Base-by-base conservation (phyloP, 2,797 vertebrate species). In the Pagetopsis macropterus region DNA sequence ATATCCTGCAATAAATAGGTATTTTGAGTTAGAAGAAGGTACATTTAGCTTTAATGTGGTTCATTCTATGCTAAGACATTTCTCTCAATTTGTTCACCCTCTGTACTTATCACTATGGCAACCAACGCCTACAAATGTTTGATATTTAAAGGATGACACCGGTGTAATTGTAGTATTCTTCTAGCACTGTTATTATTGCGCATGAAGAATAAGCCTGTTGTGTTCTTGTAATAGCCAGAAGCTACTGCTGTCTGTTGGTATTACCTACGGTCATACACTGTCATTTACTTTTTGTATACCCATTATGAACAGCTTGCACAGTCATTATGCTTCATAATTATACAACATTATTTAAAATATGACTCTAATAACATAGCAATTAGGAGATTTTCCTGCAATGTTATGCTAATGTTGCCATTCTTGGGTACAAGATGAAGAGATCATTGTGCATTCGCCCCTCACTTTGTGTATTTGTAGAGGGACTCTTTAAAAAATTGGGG, bases 111-210 rank as follows among this genome's bases (percentile, higher is more conserved):
- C 41, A 62, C 57, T 11, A 9, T 16, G 51, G 40, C 9, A 56
- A 51, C 37, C 13, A 45, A 60, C 12, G 1, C 66, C 23, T 49
- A 19, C 1, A 41, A 55, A 45, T 49, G 31, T 27, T 76, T 48
- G 49, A 23, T 74, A 9, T 68, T 77, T 80, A 65, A 68, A 72
- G 67, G 65, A 64, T 51, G 51, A 65, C 43, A 19, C 4, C 0
- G 9, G 16, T 52, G 12, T 66, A 12, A 77, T 77, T 58, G 61
- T 9, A 50, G 44, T 51, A 4, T 59, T 33, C 31, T 48, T 21
- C 9, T 19, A 43, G 57, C 41, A 48, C 63, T 44, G 65, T 70
- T 59, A 73, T 84, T 78, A 79, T 13, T 23, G n/a, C 9, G 1
- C 17, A 55, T 19, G 46, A 40, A 31, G 59, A 27, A 15, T 56